phyloP scores from a whole-genome alignment of 2,113 vertebrate species.

The Nipponia nippon region DNA sequence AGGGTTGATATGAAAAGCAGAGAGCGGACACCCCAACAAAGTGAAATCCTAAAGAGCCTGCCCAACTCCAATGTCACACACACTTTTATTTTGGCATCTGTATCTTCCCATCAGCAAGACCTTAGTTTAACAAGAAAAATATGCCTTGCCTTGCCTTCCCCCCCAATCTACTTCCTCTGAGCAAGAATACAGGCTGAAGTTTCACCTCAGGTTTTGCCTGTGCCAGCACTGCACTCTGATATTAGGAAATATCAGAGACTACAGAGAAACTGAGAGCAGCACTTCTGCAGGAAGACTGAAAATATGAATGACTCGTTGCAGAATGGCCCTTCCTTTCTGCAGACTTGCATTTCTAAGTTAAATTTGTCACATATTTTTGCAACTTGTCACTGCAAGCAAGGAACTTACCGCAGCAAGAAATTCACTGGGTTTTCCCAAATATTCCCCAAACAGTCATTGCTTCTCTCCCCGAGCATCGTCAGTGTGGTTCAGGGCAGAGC shows the following conservation, averaged over 20 bases:
- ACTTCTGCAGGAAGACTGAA: not conserved
- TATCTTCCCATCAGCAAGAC: slow-evolving; percentile 56
- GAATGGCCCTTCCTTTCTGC: not conserved
- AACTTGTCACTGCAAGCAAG: not conserved
- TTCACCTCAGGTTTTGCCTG: slow-evolving; percentile 66
- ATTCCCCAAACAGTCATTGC: not conserved
- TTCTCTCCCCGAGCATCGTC: not conserved
- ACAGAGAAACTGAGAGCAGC: not conserved
- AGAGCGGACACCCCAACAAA: not conserved
- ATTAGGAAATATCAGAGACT: not conserved
- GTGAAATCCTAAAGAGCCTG: not conserved
- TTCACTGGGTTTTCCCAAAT: not conserved
- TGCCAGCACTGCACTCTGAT: slow-evolving; percentile 1
- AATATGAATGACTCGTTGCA: not conserved
- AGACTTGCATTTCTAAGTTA: not conserved
- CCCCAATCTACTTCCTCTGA: slow-evolving; percentile 62
- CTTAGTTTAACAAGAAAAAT: slow-evolving; percentile 61
- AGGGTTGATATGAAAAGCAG: not conserved
- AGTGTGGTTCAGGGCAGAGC: not conserved
- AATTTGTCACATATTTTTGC: not conserved
- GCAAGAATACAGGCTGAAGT: slow-evolving; percentile 62
- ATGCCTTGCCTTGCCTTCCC: too few species aligned
- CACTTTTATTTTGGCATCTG: slow-evolving; percentile 33
- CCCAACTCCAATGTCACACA: not conserved
- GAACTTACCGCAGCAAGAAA: not conserved